phyloP scores from a whole-genome alignment of 2,797 vertebrate genomes.

The Vespertilio murinus region DNA sequence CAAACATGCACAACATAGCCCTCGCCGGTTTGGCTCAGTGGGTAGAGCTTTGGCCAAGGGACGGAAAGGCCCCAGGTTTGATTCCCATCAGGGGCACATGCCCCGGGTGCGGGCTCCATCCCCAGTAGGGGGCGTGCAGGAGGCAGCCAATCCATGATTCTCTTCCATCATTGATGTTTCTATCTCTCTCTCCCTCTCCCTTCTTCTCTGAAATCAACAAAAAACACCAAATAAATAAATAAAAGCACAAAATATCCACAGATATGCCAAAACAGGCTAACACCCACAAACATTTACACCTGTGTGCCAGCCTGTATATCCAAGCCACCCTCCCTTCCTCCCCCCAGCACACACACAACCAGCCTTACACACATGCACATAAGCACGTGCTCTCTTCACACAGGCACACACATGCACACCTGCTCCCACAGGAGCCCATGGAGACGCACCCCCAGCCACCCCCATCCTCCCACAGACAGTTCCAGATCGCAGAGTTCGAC shows the following conservation, averaged over 20 bases:
- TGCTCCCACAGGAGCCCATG: not conserved
- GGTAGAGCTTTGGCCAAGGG: too few relatives aligned
- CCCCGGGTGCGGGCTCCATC: too few relatives aligned
- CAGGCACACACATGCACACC: not conserved
- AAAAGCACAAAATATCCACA: not conserved
- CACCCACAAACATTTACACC: not conserved
- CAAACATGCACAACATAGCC: not conserved
- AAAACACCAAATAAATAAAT: too few relatives aligned
- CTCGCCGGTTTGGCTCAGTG: too few relatives aligned
- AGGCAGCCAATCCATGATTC: too few relatives aligned
- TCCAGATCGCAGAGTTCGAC: not conserved
- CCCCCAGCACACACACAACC: not conserved
- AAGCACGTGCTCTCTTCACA: not conserved
- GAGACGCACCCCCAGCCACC: not conserved
- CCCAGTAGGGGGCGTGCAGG: too few relatives aligned
- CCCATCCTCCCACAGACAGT: not conserved
- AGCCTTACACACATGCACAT: not conserved
- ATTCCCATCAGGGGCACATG: too few relatives aligned
- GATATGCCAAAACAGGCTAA: not conserved
- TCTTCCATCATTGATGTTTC: too few relatives aligned
- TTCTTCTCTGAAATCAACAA: too few relatives aligned
- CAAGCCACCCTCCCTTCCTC: too few relatives aligned
- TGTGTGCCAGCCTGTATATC: accelerated
- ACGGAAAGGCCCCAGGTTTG: too few relatives aligned
- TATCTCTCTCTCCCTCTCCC: too few relatives aligned